Percentiles rank a stretch among this genome's conserved stretches.
Conservation (phyloP, 2,113 vertebrate genomes). For the Potamarius usumacintae region DNA sequence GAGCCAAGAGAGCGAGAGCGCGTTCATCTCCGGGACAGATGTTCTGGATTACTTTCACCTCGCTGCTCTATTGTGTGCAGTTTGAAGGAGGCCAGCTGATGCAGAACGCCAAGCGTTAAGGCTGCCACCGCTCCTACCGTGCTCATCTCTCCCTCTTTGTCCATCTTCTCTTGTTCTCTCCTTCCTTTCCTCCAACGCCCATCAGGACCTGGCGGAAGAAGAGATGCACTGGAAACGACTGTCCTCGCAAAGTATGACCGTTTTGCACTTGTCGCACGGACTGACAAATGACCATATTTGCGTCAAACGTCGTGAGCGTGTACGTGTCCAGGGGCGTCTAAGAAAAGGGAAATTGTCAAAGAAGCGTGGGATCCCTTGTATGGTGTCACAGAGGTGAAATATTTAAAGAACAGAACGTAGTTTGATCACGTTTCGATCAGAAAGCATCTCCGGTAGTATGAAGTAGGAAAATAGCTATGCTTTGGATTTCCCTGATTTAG, state of each 20-base stretch:
- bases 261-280: slow-evolving; percentile 24
- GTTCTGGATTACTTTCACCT: slow-evolving; percentile 59
- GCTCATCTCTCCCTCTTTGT: slow-evolving; percentile 33
- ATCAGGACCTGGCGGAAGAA: slow-evolving; percentile 27
- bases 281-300: slow-evolving; percentile 38
- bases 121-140: slow-evolving; percentile 20
- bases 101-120: slow-evolving; percentile 45
- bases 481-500: neutral
- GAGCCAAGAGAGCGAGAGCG: slow-evolving; percentile 52
- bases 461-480: slow-evolving; percentile 24
- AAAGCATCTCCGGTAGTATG: neutral
- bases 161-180: slow-evolving; percentile 30
- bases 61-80: slow-evolving; percentile 50
- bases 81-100: slow-evolving; percentile 49
- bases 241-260: slow-evolving; percentile 31
- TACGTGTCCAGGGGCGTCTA: neutral
- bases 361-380: neutral
- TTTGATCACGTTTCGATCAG: neutral
- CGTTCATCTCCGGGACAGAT: slow-evolving; percentile 53
- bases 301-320: slow-evolving; percentile 34
- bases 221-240: slow-evolving; percentile 16
- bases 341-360: neutral
- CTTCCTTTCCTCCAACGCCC: slow-evolving; percentile 37
- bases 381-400: neutral
- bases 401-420: neutral